Base-by-base conservation (phyloP, 2,888 invertebrate genomes). In the Drosophila cracens region DNA sequence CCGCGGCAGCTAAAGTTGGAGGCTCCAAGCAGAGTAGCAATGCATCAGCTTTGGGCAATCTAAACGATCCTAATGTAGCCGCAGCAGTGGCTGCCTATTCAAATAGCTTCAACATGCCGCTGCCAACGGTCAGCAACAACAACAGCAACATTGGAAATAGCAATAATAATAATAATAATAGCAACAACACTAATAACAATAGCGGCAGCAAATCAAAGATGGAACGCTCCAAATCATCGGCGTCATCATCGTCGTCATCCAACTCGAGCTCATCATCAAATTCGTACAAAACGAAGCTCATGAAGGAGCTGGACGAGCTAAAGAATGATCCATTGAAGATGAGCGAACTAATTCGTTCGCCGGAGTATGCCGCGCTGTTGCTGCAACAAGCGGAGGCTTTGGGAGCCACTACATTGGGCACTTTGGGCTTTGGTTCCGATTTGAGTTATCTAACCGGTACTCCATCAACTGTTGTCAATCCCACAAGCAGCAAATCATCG, bases 301-400 rank as follows among this genome's bases (percentile, higher is more conserved):
- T 93, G 93, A 93, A 93, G 49, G 93, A 93, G 63, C 75, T 93
- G 48, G 93, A 93, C 51, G 93, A 93, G 70, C 85, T 93, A 0
- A 93, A 93, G 70, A 92, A 93, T 59, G 93, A 93, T 86, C 93
- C 93, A 2, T 71, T 93, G 4, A 93, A 93, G 79, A 92, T 93
- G 89, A 93, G 92, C 53, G 93, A 93, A 67, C 76, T 93, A 1
- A 93, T 93, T 76, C 90, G 93, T 1, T 93, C 93, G 7, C 93
- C 93, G 1, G 93, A 93, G 70, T 93, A 93, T 71, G 93, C 93
- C 0, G 92, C 93, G 0, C 74, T 93, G 21, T 71, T 93, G 43
- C 73, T 93, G 66, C 93, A 93, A 69, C 93, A 93, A 73, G 93
- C 93, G 1, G 93, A 93, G 67, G 93, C 93, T 1, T 70, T 93